Conservation (phyloP, 2,888 invertebrate genomes). For the Bugulina stolonifera region DNA sequence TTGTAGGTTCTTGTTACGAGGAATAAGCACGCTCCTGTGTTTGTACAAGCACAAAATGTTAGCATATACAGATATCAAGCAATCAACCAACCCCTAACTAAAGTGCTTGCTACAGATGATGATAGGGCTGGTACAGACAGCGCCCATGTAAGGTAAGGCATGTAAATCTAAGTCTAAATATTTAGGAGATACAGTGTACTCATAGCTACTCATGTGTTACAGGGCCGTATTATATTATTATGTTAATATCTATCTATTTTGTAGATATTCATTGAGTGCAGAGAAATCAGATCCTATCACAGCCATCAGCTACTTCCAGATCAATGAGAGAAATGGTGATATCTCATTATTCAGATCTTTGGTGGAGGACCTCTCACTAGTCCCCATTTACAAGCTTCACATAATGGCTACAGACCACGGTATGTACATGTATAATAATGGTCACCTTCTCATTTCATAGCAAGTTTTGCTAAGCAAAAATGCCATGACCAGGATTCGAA, state of each 20-base stretch:
- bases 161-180: too few relatives aligned
- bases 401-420: background rate
- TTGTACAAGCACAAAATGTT: constrained; percentile 30
- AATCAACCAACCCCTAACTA: background rate
- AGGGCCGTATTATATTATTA: background rate
- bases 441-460: too few relatives aligned
- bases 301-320: constrained; percentile 31
- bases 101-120: constrained; percentile 2
- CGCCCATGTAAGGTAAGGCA: background rate
- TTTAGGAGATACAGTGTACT: too few relatives aligned
- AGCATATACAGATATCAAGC: constrained; percentile 5
- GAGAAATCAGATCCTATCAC: constrained; percentile 29
- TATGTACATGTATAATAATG: too few relatives aligned
- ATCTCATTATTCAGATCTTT: constrained; percentile 32
- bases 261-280: background rate
- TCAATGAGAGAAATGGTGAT: constrained; percentile 32
- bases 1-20: constrained; percentile 30
- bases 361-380: constrained; percentile 27
- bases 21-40: constrained; percentile 30
- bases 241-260: background rate
- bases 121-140: background rate
- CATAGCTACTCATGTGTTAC: background rate
- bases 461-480: background rate
- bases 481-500: constrained; percentile 12
- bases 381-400: background rate